These are phyloP conservation scores for Sturnira hondurensis DNA, from an alignment of 2,113 vertebrate species.

Conservation along the genomic window DNA sequence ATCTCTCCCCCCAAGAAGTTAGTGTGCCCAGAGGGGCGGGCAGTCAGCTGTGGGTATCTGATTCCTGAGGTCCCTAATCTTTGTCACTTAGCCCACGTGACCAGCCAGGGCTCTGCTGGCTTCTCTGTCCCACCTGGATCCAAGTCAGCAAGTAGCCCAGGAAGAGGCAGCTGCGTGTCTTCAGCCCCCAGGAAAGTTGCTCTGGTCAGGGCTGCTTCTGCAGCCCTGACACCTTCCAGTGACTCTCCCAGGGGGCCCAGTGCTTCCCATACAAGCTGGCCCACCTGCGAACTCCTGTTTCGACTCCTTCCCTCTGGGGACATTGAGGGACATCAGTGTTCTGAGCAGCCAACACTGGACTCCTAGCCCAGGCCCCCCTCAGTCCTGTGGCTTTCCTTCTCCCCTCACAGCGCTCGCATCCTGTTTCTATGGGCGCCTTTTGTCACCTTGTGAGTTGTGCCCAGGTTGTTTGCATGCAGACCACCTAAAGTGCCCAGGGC, in stretches of 20 bases:
- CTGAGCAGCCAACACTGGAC: neutral
- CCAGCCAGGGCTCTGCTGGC: neutral
- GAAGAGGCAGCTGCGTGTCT: neutral
- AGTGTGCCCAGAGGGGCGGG: neutral
- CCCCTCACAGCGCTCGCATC: neutral
- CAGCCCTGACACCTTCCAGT: neutral
- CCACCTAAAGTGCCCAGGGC: neutral
- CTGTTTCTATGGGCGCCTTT: neutral
- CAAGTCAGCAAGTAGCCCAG: neutral
- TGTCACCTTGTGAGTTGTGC: neutral
- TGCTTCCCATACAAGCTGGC: neutral
- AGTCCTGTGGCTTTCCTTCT: neutral
- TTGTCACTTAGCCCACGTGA: slow-evolving; percentile 6
- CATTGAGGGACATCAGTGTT: neutral
- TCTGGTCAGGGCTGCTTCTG: neutral
- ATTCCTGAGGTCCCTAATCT: neutral
- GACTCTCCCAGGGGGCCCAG: neutral
- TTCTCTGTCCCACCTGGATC: neutral
- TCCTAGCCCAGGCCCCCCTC: neutral
- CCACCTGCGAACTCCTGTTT: neutral
- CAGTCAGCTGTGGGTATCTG: neutral
- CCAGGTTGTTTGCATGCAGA: neutral
- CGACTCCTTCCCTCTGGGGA: neutral
- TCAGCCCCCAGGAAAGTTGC: neutral
- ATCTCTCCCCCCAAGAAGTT: neutral